Percentiles rank a stretch among this genome's conserved stretches.
These are phyloP conservation scores for Cheirogaleus major DNA, from an alignment of 2,797 vertebrate species.

Conservation along the genomic window DNA sequence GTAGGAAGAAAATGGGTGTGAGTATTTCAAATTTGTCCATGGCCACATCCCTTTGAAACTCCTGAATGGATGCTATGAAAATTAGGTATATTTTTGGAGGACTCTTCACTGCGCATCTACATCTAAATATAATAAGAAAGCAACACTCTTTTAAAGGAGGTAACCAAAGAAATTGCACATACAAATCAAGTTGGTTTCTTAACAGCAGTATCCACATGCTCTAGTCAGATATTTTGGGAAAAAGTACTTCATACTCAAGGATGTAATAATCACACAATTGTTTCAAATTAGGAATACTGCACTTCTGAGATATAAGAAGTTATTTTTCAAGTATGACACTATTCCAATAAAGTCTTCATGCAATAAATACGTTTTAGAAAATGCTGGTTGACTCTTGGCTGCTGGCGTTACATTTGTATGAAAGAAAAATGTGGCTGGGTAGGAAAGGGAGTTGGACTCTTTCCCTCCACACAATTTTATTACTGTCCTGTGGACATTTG, in stretches of 20 bases:
- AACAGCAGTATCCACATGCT: not conserved
- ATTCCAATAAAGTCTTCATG: not conserved
- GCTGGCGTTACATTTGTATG: not conserved
- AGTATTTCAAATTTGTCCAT: slow-evolving; percentile 56
- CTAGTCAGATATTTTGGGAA: not conserved
- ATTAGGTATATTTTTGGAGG: not conserved
- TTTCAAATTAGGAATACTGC: not conserved
- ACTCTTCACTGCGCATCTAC: not conserved
- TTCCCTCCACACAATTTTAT: not conserved
- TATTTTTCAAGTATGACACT: not conserved
- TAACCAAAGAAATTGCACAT: not conserved
- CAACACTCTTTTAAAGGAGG: not conserved
- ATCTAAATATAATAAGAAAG: slow-evolving; percentile 29
- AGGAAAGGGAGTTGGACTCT: not conserved
- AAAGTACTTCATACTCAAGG: not conserved
- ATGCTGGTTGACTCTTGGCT: not conserved
- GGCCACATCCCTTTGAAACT: slow-evolving; percentile 49
- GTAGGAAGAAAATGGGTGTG: slow-evolving; percentile 55
- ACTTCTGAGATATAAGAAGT: not conserved
- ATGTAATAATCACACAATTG: not conserved
- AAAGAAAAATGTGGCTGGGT: not conserved
- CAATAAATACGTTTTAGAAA: not conserved
- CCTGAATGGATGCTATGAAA: slow-evolving; percentile 45
- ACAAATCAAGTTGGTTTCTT: not conserved
- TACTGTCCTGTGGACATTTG: not conserved